Base-by-base conservation (phyloP, 2,113 vertebrate species). In the Puma concolor region DNA sequence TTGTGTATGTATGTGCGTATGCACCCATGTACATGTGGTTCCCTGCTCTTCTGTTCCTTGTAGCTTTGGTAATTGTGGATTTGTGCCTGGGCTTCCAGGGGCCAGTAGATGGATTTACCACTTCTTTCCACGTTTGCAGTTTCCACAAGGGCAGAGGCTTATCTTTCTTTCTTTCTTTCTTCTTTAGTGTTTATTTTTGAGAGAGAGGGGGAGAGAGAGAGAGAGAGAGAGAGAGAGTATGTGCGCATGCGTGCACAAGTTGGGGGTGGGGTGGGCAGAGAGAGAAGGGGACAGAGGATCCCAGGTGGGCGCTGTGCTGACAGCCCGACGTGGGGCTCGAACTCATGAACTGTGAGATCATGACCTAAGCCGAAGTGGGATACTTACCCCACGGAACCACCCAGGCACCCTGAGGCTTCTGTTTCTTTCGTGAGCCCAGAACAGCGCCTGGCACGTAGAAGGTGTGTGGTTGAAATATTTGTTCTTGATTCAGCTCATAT, bases 11-110 rank as follows among this genome's bases (percentile, higher is more conserved):
- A 0, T 41, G 1, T 38, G 13, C 2, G 9, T 25, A 36, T 14
- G 31, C 12, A 0, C 2, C 1, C 9, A n/a, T 4, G 16, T 1
- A 2, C 13, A 4, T n/a, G 76, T 27, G 33, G 36, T 44, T 81
- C 94, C 38, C 21, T 13, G 29, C 5, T 74, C n/a, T 36, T 96
- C 94, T 74, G 25, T 77, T 91, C 81, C 76, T 66, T 44, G 60
- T 50, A 4, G 52, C 52, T 82, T 88, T 69, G 82, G 41, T 79
- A 48, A 84, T 66, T 71, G 50, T 54, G 71, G n/a, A 9, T 76
- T n/a, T 36, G 74, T 79, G 67, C 29, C 81, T 88, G 76, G 16
- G 69, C 31, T 69, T 83, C 79, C 48, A n/a, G 80, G n/a, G 25
- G 10, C 82, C 54, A 50, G 31, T 19, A 25, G 60, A 29, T 54